A percentile compares a stretch with the other conserved stretches of the same genome.
Evolutionary conservation across 1,140 invertebrate species (phyloP).

Genomic region (Contarinia nasturtii): DNA sequence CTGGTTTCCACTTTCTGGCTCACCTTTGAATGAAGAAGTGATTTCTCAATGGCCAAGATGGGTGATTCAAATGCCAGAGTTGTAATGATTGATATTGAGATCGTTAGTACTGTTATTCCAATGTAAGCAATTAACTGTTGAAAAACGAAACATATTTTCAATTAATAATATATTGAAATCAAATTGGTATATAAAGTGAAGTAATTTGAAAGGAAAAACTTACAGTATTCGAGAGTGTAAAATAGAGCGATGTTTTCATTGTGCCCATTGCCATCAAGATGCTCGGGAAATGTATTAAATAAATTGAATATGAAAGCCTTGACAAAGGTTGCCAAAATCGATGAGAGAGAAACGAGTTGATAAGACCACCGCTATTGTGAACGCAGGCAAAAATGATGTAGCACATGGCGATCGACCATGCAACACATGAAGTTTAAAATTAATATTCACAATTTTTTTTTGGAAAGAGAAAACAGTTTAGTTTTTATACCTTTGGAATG

Average conservation of each 20-base stretch:
- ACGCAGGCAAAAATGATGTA: slow-evolving; percentile 51
- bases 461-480: too few relatives aligned
- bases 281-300: slow-evolving; percentile 25
- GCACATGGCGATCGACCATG: slow-evolving; percentile 36
- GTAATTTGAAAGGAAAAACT: too few relatives aligned
- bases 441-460: too few relatives aligned
- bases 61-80: too few relatives aligned
- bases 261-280: not conserved
- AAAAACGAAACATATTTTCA: not conserved
- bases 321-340: slow-evolving; percentile 28
- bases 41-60: too few relatives aligned
- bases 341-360: slow-evolving; percentile 28
- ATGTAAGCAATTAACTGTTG: not conserved
- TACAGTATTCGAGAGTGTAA: not conserved
- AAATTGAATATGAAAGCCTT: slow-evolving; percentile 29
- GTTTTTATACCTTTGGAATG: too few relatives aligned
- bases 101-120: not conserved
- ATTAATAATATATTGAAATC: not conserved
- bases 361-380: slow-evolving; percentile 36
- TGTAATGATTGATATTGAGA: not conserved
- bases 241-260: not conserved
- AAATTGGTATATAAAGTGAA: too few relatives aligned
- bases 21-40: too few relatives aligned
- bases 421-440: slow-evolving; percentile 9
- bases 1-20: too few relatives aligned